Base-by-base conservation (phyloP, 2,888 invertebrate species). In the Tenthredo distinguenda region DNA sequence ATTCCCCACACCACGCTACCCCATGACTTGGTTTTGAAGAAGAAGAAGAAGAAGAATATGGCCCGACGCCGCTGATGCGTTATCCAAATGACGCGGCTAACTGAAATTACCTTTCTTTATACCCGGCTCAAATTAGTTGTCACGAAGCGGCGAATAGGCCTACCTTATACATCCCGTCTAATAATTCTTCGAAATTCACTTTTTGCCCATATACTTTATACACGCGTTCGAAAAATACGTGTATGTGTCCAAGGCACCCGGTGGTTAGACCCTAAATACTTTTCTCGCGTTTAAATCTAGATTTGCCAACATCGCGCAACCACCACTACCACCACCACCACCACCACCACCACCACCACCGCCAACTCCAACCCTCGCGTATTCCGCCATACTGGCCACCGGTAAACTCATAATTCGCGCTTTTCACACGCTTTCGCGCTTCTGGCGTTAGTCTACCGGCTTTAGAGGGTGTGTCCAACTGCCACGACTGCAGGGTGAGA, bases 1-100 rank as follows among this genome's bases (percentile, higher is more conserved):
- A 88, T 88, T 87, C 55, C 55, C 86, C 87, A 86, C 55, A n/a
- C 43, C 65, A 15, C 34, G 47, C 34, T 55, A 37, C 77, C 55
- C 55, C n/a, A 50, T 34, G 72, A 68, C 34, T 34, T 68, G 68
- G 34, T 18, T 68, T 12, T n/a, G 34, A 68, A 43, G 37, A 10
- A 26, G 15, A 68, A 40, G 65, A 65, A 72, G n/a, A 21, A n/a
- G 37, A 21, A 18, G 43, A 43, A 43, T 15, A 55, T n/a, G 79
- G 37, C 0, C 58, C 47, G 62, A 62, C 31, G 37, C 77, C 50
- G 47, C 15, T 77, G 77, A 77, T 50, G 55, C 77, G 77, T 77
- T 77, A 50, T 55, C n/a, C 58, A 81, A 62, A 62, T 81, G 81
- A 58, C 81, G 62, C 21, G 58, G 26, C 81, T 81, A 81, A 81